A percentile compares a stretch with the other conserved stretches of the same genome.
Evolutionary conservation across 2,797 vertebrate species (phyloP).

Genomic region (Carcharodon carcharias): DNA sequence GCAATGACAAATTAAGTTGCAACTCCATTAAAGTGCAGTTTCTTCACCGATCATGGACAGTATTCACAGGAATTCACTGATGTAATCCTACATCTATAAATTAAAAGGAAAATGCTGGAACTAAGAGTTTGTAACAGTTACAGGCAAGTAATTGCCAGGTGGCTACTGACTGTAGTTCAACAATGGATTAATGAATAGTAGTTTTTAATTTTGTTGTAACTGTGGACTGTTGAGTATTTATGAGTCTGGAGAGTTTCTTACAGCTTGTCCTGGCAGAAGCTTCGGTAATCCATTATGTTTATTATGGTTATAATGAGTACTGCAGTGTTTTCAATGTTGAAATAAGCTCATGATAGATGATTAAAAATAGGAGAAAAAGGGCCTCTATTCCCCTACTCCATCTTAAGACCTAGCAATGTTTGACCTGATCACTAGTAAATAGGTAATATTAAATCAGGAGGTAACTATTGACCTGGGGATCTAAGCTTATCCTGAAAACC

Average conservation of each 20-base stretch:
- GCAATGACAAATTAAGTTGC: conserved; percentile 9
- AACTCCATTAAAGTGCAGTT: conserved; percentile 16
- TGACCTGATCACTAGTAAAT: background rate
- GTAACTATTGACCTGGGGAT: conserved; percentile 4
- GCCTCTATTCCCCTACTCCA: background rate
- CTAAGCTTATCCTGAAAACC: background rate
- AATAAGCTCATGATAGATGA: background rate
- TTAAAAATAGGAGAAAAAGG: background rate
- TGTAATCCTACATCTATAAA: conserved; percentile 16
- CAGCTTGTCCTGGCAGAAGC: background rate
- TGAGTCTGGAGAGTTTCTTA: background rate
- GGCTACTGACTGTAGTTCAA: conserved; percentile 19
- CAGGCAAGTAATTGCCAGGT: conserved; percentile 22
- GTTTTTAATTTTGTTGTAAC: conserved; percentile 22
- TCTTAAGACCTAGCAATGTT: background rate
- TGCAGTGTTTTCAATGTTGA: background rate
- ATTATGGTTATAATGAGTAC: background rate
- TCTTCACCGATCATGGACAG: background rate
- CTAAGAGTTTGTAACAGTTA: background rate
- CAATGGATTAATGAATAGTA: conserved; percentile 13
- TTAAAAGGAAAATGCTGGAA: background rate
- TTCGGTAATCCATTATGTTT: conserved; percentile 18
- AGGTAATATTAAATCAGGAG: background rate
- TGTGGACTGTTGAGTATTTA: conserved; percentile 7
- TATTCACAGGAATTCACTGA: conserved; percentile 22